Evolutionary conservation across 2,797 vertebrate species (phyloP).

Genomic region (Poliocrania exsul): DNA sequence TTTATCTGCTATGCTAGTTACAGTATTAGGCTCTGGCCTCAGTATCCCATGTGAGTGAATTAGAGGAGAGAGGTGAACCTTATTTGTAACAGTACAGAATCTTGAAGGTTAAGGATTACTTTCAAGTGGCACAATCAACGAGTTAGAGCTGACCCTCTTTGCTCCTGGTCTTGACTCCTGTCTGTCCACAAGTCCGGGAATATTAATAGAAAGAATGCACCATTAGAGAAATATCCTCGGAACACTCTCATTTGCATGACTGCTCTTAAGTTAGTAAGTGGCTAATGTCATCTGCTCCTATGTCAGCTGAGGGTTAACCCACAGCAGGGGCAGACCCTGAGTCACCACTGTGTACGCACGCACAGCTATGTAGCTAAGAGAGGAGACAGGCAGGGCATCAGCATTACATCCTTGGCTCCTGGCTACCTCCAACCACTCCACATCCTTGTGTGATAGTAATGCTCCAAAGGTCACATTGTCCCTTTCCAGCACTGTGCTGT

Average conservation of each 20-base stretch:
- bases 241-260: slow-evolving; percentile 2
- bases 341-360: background rate
- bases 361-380: background rate
- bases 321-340: background rate
- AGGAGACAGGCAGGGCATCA: background rate
- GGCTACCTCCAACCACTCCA: background rate
- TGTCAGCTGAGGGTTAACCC: slow-evolving; percentile 17
- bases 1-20: slow-evolving; percentile 65
- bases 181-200: background rate
- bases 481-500: background rate
- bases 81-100: slow-evolving; percentile 50
- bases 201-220: slow-evolving; percentile 5
- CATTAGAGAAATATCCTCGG: slow-evolving; percentile 11
- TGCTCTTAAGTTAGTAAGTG: slow-evolving; percentile 2
- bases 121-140: background rate
- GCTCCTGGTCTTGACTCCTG: background rate
- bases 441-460: background rate
- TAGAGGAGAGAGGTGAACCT: slow-evolving; percentile 40
- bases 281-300: slow-evolving; percentile 39
- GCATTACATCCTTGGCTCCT: background rate
- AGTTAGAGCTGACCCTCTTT: background rate
- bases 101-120: slow-evolving; percentile 30
- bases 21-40: slow-evolving; percentile 52
- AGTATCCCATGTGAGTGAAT: slow-evolving; percentile 39
- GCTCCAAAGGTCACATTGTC: slow-evolving; percentile 24